These are phyloP conservation scores for Malurus melanocephalus DNA, from an alignment of 2,113 vertebrate genomes.

Conservation along the genomic window DNA sequence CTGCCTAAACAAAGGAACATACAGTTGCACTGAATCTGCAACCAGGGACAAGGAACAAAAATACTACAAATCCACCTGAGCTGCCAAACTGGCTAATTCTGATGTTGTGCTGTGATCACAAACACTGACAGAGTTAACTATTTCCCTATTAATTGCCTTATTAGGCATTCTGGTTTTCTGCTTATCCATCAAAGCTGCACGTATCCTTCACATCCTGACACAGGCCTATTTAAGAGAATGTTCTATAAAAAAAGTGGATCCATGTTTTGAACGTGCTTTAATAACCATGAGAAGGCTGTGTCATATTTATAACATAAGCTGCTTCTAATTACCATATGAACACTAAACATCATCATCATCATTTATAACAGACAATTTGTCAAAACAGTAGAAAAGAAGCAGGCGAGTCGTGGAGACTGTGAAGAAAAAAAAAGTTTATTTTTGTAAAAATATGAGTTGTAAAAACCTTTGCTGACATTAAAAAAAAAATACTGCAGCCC, in stretches of 20 bases:
- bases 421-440: constrained; percentile 2
- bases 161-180: neutral
- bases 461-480: constrained; percentile 18
- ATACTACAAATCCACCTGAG: neutral
- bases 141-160: constrained; percentile 13
- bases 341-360: constrained; percentile 37
- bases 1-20: neutral
- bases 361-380: constrained; percentile 54
- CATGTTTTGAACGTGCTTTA: constrained; percentile 16
- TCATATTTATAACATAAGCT: constrained; percentile 49
- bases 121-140: neutral
- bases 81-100: neutral
- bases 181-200: neutral
- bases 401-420: neutral
- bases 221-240: neutral
- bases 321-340: constrained; percentile 51
- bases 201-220: neutral
- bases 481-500: neutral
- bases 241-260: neutral
- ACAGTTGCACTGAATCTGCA: neutral
- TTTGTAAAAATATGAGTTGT: constrained; percentile 1
- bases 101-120: neutral
- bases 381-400: constrained; percentile 44
- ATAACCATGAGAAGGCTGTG: constrained; percentile 14
- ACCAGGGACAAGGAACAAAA: neutral